Base-by-base conservation (phyloP, 2,113 vertebrate genomes). In the Arothron firmamentum region DNA sequence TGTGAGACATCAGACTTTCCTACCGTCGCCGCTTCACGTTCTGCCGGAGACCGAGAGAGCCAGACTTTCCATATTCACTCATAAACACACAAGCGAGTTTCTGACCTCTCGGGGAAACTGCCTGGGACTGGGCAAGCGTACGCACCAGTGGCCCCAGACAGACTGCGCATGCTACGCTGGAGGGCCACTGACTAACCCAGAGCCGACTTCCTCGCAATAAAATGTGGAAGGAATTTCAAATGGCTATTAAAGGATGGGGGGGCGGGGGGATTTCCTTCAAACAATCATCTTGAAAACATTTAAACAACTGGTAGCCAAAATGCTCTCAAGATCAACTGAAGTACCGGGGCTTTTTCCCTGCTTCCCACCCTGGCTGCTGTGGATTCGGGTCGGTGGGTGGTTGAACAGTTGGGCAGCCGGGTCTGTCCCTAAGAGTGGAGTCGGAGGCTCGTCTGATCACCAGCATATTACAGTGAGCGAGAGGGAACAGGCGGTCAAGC, bases 261-360 rank as follows among this genome's bases (percentile, higher is more conserved):
- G n/a, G 15, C 77, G 81, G 87, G 88, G 87, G 90, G 81, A 89
- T 90, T 91, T 92, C 89, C 90, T 89, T 88, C 76, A 78, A 91
- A 88, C 84, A 87, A 83, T 78, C 91, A 92, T 92, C 89, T 92
- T 91, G 91, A 91, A 92, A 85, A 90, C 87, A 91, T 92, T 92
- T 91, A 59, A 75, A 34, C 78, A 82, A 87, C 83, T 88, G 78
- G 89, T 90, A 88, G 90, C 90, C 90, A 91, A 89, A 89, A 89
- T 89, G 85, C 72, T 84, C 68, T 71, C 80, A 75, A 82, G 65
- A 88, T 87, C 70, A 59, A 89, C 80, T 85, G 74, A 80, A 61
- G 77, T 76, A 67, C 56, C 53, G 52, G 57, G 54, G 20, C 64
- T 48, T 76, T 47, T 47, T 47, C 4, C 5, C 13, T 47, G 15